Evolutionary conservation across 2,113 vertebrate species (phyloP), one percentile per base, ranked within the genome.

Genomic region (Nematolebias whitei): DNA sequence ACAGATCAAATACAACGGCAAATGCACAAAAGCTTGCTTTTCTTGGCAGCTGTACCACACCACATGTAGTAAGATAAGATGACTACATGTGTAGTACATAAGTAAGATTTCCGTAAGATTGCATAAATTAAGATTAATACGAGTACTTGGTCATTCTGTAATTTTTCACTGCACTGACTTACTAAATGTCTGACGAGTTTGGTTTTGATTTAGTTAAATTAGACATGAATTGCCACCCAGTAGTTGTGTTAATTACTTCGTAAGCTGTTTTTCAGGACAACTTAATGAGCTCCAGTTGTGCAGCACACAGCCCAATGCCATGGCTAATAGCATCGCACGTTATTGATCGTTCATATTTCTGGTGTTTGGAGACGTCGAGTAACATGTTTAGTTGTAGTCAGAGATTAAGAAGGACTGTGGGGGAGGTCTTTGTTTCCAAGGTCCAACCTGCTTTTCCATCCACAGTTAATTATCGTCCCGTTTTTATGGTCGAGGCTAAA

Each of bases 281-380:
- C 47, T 56, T 60, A 66, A 71, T 79, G 63, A 58, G 73, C 68
- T 62, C 47, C 65, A 68, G 63, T 81, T 70, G 52, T 29, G 64
- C 61, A 62, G 59, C 50, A 61, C 60, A 3, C 57, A 61, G 68
- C 68, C 64, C 60, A 79, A 50, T 71, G 72, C 44, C 62, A 52
- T 57, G 60, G 43, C 79, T 81, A 83, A 82, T 80, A 78, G 53
- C 12, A 48, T 78, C 50, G 48, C 16, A 80, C 82, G 66, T 87
- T 83, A 84, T 81, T 79, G 74, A 69, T 68, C 71, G 74, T 79
- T 80, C 71, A 79, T 70, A 79, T 84, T 83, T 86, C 71, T 73
- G 68, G 63, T 80, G 62, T 38, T 83, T 63, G 65, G 45, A 84
- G 66, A 60, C 43, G 43, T 16, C 26, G 48, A 72, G 76, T 55